Evolutionary conservation across 2,113 vertebrate genomes (phyloP), one percentile per base, ranked within the genome.

Genomic region (Alethe diademata): DNA sequence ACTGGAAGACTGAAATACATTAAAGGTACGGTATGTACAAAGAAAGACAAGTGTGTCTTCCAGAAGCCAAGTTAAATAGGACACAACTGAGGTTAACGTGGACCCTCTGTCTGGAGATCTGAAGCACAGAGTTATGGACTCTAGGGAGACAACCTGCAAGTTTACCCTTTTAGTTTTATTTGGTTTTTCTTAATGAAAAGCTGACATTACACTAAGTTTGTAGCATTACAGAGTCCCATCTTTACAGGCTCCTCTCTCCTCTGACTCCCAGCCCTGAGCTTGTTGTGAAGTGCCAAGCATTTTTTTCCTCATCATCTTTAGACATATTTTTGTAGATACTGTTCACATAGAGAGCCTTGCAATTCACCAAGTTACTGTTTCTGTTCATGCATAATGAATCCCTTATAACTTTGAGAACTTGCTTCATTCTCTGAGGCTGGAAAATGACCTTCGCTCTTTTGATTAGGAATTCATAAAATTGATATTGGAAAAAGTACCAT

Each of bases 11-110:
- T 79, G 58, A 76, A 76, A 90, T 75, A 92, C 50, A 69, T 24
- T 48, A 78, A 97, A 97, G 92, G 90, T 93, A 81, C 93, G 91
- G 78, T 83, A 93, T 95, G 96, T 93, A 76, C 17, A 2, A 66
- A 80, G 58, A 70, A 58, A 93, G 88, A 82, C 90, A 96, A 78
- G 51, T 53, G 43, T 90, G 61, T 70, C 60, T 79, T 90, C 90
- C 90, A 91, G 31, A 35, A 71, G 96, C 90, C 92, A 96, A 97
- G 71, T 70, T 86, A 97, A 97, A 97, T 73, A 96, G 14, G 76
- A 90, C 88, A 96, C 70, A 84, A 50, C 65, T 80, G 75, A 96
- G 36, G 54, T 57, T 70, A 81, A 94, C 3, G 0, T 56, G 53
- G 83, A 75, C 26, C 33, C 78, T 88, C 56, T 73, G 88, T 91